phyloP scores from a whole-genome alignment of 1,140 invertebrate species.

The Bombus pyrosoma region DNA sequence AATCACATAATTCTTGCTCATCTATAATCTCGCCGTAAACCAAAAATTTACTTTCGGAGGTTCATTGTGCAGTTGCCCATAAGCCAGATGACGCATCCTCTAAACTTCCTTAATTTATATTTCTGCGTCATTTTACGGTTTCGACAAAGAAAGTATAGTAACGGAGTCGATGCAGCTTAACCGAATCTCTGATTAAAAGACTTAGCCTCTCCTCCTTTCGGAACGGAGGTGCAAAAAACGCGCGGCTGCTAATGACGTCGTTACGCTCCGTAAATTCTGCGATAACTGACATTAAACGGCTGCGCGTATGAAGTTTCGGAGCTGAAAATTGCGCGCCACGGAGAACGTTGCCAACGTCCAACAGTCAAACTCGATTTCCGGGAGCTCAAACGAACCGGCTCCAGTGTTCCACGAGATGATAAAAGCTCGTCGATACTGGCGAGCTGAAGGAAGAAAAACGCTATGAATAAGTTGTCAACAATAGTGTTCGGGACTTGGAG shows the following conservation, averaged over 20 bases:
- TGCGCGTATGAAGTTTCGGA: slow-evolving; percentile 7
- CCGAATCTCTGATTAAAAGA: neutral
- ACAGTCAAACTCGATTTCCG: slow-evolving; percentile 32
- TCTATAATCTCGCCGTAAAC: neutral
- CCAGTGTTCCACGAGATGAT: slow-evolving; percentile 10
- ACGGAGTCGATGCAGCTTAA: neutral
- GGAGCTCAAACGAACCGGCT: neutral
- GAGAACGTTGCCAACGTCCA: neutral
- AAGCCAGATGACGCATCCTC: neutral
- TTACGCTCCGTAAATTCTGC: slow-evolving; percentile 31
- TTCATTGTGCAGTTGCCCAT: neutral
- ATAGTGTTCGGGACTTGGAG: no score
- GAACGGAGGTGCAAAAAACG: neutral
- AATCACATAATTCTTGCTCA: neutral
- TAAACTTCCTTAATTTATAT: slow-evolving; percentile 1
- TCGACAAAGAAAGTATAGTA: neutral
- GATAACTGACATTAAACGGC: slow-evolving; percentile 22
- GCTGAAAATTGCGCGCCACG: slow-evolving; percentile 4
- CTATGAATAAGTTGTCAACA: neutral
- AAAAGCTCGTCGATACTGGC: slow-evolving; percentile 10
- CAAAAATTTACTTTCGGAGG: neutral
- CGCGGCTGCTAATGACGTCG: slow-evolving; percentile 25
- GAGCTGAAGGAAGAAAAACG: neutral
- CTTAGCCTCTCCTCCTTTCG: neutral
- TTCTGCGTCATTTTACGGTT: neutral